Evolutionary conservation across 2,888 invertebrate species (phyloP).

Genomic region (Xestia sexstrigata): DNA sequence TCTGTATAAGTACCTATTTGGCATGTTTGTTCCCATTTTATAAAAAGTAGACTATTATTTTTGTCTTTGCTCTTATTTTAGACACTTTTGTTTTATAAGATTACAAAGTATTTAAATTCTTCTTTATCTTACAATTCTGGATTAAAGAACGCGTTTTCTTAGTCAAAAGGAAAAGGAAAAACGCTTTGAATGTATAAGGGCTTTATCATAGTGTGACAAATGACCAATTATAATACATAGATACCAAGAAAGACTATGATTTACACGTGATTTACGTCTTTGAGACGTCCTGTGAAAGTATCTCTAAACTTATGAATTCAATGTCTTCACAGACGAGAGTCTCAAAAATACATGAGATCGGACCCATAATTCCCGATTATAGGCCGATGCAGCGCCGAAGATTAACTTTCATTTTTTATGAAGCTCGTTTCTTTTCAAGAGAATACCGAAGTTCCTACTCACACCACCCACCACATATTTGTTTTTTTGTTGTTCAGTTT

Average conservation of each 20-base stretch:
- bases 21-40: constrained; percentile 12
- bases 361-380: background rate
- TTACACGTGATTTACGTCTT: constrained; percentile 5
- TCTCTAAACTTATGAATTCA: background rate
- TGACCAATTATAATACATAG: too few species aligned
- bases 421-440: constrained; percentile 7
- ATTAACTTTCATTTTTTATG: constrained; percentile 59
- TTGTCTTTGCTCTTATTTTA: constrained; percentile 37
- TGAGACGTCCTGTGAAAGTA: background rate
- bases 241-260: too few species aligned
- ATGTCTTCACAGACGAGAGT: background rate
- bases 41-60: constrained; percentile 10
- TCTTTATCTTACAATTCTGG: constrained; percentile 37
- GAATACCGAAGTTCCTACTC: constrained; percentile 2
- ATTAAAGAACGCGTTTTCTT: constrained; percentile 31
- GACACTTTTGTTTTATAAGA: constrained; percentile 31
- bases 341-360: background rate
- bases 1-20: constrained; percentile 9
- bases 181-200: constrained; percentile 26
- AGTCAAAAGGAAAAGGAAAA: constrained; percentile 33
- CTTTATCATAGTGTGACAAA: constrained; percentile 13
- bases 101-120: constrained; percentile 47
- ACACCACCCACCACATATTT: background rate
- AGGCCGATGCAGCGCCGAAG: constrained; percentile 25
- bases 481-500: background rate